Evolutionary conservation across 2,797 vertebrate genomes (phyloP), one percentile per base, ranked within the genome.

Genomic region (Sebastes diaconus): DNA sequence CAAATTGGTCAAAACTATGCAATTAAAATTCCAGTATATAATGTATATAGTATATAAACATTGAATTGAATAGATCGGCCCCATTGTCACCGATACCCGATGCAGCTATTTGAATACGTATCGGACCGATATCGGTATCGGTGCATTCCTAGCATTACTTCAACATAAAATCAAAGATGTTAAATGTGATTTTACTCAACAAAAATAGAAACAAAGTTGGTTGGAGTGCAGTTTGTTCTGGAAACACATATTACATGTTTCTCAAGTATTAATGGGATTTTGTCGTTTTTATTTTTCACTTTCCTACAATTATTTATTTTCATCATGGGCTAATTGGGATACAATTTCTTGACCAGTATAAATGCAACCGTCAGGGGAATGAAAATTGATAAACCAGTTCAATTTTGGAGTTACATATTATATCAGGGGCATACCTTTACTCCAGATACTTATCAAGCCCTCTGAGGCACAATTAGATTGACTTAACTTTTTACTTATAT

Each of bases 391-490:
- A 32, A 64, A 12, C 34, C 9, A 32, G 60, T 72, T 57, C 20
- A 24, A 61, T 46, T 57, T 13, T 55, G 10, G n/a, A 68, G 32
- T 32, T 72, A 14, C 54, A 32, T 73, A 18, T 68, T 72, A 36
- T 68, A 39, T 73, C 73, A 55, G 66, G 57, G n/a, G 18, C 57
- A 46, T 77, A 24, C 39, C 61, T 79, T 74, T 72, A 55, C 34
- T 59, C 16, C 14, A 11, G 63, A 75, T 42, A 42, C 46, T 78
- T 10, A 64, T 66, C 64, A 58, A 66, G 36, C 36, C 64, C 69
- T 73, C 80, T 65, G 75, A 84, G 78, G 70, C 66, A 80, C 64
- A 58, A 24, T 77, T 83, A 80, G n/a, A 20, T 61, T 79, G 68
- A 70, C 66, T 77, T 75, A 24, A 73, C 59, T 74, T 81, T 77